phyloP scores from a whole-genome alignment of 2,113 vertebrate species.

The Microtus pennsylvanicus region DNA sequence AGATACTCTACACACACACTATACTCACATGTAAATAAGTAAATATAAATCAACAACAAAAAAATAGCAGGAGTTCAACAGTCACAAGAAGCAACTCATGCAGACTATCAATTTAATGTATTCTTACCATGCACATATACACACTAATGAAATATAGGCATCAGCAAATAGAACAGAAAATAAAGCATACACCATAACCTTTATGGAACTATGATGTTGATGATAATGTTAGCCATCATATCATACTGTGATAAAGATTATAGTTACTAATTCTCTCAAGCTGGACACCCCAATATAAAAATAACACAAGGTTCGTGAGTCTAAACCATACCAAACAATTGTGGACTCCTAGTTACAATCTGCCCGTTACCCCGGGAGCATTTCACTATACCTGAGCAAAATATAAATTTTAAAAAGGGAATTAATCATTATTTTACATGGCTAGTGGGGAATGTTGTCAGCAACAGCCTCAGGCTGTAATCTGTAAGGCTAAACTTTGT shows the following conservation, averaged over 20 bases:
- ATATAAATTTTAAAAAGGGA: neutral
- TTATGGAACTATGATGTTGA: neutral
- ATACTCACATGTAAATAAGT: neutral
- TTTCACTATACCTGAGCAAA: conserved; percentile 7
- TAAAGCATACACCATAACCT: neutral
- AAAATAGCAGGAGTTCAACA: neutral
- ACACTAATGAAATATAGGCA: conserved; percentile 1
- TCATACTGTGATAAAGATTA: conserved; percentile 26
- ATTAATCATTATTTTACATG: neutral
- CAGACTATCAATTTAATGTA: neutral
- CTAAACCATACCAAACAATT: neutral
- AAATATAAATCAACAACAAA: neutral
- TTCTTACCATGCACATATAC: neutral
- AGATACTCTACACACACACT: neutral
- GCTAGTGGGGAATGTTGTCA: neutral
- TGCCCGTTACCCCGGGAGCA: neutral
- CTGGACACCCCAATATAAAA: neutral
- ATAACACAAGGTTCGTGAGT: neutral
- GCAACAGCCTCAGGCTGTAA: neutral
- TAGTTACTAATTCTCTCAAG: neutral
- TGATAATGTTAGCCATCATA: neutral
- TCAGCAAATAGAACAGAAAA: conserved; percentile 19
- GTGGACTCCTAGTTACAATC: neutral
- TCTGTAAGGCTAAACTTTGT: neutral
- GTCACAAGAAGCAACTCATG: conserved; percentile 3